phyloP scores from a whole-genome alignment of 2,797 vertebrate species.

The Presbytis comata region DNA sequence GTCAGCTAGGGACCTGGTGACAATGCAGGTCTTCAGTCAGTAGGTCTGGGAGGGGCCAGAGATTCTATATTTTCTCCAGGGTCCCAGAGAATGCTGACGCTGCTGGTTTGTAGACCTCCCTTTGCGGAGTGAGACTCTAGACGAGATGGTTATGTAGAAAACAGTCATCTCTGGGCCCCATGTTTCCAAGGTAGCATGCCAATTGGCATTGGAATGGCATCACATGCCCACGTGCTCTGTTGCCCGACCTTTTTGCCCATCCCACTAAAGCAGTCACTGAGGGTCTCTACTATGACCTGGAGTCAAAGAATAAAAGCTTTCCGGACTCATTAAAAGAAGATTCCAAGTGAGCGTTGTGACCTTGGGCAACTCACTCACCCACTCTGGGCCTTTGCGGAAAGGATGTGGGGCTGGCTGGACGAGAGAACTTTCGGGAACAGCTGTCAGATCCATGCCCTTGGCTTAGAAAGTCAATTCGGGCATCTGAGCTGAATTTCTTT shows the following conservation, averaged over 20 bases:
- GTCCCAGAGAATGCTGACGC: not conserved
- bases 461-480: not conserved
- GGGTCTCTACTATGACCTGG: not conserved
- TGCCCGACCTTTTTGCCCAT: not conserved
- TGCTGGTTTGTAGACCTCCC: not conserved
- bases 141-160: not conserved
- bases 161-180: not conserved
- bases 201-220: no score
- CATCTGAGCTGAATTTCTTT: not conserved
- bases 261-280: accelerated
- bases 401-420: not conserved
- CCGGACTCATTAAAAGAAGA: not conserved
- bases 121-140: not conserved
- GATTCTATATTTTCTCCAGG: not conserved
- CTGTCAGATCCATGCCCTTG: not conserved
- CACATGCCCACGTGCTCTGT: not conserved
- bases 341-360: not conserved
- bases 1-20: not conserved
- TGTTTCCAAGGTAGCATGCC: not conserved
- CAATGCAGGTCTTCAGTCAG: not conserved
- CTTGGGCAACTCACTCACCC: not conserved
- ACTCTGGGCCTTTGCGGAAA: not conserved
- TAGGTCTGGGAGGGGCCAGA: not conserved
- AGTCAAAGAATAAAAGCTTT: not conserved
- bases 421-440: accelerated